A percentile compares a stretch with the other conserved stretches of the same genome.
Evolutionary conservation across 1,140 invertebrate species (phyloP).

Genomic region (Batillaria attramentaria): DNA sequence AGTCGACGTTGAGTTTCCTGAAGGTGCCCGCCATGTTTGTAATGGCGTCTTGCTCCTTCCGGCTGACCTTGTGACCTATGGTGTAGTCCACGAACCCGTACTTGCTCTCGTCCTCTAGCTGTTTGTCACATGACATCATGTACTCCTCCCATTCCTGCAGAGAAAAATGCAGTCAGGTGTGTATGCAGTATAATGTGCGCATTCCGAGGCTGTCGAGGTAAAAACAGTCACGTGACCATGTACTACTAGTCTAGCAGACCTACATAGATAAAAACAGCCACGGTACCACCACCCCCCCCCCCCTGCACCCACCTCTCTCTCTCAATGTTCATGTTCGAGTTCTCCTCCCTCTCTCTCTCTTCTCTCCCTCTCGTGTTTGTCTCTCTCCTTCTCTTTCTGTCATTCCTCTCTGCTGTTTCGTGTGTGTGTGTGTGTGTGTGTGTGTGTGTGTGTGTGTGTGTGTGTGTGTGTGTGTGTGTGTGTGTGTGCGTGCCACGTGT

Average conservation of each 20-base stretch:
- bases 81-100: conserved; percentile 29
- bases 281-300: not conserved
- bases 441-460: not conserved
- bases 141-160: conserved; percentile 7
- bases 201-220: too few species aligned
- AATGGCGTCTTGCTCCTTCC: conserved; percentile 5
- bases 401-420: too few species aligned
- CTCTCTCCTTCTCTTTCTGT: too few species aligned
- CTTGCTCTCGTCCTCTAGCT: conserved; percentile 27
- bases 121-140: conserved; percentile 6
- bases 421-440: conserved; percentile 10
- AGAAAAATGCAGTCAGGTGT: not conserved
- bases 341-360: too few species aligned
- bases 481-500: conserved; percentile 4
- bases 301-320: not conserved
- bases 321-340: too few species aligned
- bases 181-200: not conserved
- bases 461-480: not conserved
- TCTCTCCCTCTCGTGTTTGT: too few species aligned
- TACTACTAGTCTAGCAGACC: too few species aligned
- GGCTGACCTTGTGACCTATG: not conserved
- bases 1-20: conserved; percentile 16
- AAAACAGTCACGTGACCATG: too few species aligned
- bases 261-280: not conserved
- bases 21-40: conserved; percentile 22